Base-by-base conservation (phyloP, 2,797 vertebrate species). In the Ptychobarbus kaznakovi region DNA sequence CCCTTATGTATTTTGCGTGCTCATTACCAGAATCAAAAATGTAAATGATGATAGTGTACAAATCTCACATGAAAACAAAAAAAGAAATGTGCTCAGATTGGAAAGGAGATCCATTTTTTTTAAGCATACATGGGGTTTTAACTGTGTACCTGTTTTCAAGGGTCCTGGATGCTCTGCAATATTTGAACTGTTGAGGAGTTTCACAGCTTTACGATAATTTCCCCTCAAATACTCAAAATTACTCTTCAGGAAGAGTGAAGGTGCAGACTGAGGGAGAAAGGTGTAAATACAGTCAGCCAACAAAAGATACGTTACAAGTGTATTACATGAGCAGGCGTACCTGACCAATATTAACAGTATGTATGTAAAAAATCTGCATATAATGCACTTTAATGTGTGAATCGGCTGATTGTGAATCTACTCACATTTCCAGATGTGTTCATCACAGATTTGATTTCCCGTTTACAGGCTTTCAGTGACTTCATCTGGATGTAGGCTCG, bases 391-490 rank as follows among this genome's bases (percentile, higher is more conserved):
- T 78, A 28, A 25, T 70, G 12, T 32, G 13, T 80, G 8, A 6
- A 40, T 65, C n/a, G 11, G 22, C n/a, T 11, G 11, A 53, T 2
- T 73, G 53, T n/a, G 8, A 72, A 73, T 74, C 10, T 32, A 96
- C 98, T 97, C 92, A 99, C 98, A 81, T 99, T 99, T 84, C 98
- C 98, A 73, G 98, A 96, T 65, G 98, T 99, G 92, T 99, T 99
- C 98, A 99, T 99, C 90, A 99, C 98, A 3, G 98, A 99, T 79
- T 99, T 99, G 91, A 99, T 99, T 91, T 99, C 98, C 88, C 98
- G 95, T 93, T 99, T 99, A 91, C 98, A 99, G 1, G 98, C 97
- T 92, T 99, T 99, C 70, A 99, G 93, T n/a, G 98, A 99, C 89
- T 99, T 99, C 97, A 99, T 99, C 90, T 99, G 98, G 77, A 99